Evolutionary conservation across 2,113 vertebrate genomes (phyloP).

Genomic region (Brienomyrus brachyistius): DNA sequence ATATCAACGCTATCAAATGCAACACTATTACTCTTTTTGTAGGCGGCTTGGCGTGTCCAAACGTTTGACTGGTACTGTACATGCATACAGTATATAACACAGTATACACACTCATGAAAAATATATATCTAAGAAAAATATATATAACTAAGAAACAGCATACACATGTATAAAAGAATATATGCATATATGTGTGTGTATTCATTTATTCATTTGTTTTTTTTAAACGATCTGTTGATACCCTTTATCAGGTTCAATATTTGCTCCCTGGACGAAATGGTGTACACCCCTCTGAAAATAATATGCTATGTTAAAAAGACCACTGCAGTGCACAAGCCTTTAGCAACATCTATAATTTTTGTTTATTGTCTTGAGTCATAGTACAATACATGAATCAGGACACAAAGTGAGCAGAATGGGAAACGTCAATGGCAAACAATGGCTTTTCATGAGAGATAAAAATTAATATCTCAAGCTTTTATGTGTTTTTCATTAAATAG

Average conservation of each 20-base stretch:
- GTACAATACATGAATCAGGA: slow-evolving; percentile 50
- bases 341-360: slow-evolving; percentile 42
- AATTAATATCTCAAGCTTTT: slow-evolving; percentile 25
- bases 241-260: neutral
- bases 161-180: neutral
- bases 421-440: slow-evolving; percentile 10
- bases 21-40: neutral
- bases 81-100: neutral
- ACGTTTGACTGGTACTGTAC: neutral
- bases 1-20: neutral
- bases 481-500: slow-evolving; percentile 31
- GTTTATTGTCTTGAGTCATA: slow-evolving; percentile 59
- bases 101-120: neutral
- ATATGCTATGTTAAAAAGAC: neutral
- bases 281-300: neutral
- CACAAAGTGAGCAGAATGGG: slow-evolving; percentile 40
- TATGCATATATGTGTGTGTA: neutral
- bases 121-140: neutral
- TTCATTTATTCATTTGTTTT: neutral
- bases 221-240: neutral
- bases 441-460: slow-evolving; percentile 22
- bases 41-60: too few species aligned
- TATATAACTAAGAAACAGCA: neutral
- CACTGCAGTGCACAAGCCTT: neutral
- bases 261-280: neutral